Percentiles rank a stretch among this genome's conserved stretches.
Evolutionary conservation across 23 tunicate genomes (phyloP).

Genomic region (Halocynthia aurantium): DNA sequence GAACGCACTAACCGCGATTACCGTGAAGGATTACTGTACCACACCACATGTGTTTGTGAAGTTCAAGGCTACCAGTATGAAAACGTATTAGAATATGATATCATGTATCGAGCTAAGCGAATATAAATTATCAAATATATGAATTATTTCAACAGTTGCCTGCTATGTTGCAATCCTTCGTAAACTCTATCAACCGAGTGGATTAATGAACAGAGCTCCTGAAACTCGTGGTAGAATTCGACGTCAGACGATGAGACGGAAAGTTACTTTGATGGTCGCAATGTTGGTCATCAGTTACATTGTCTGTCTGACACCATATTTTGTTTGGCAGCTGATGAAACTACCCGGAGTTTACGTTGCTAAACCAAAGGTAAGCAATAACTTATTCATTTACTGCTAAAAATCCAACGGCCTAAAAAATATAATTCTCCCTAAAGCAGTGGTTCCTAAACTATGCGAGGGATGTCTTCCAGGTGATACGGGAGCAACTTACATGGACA

Average conservation of each 20-base stretch:
- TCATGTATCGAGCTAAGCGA: too few species aligned
- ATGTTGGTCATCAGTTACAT: conserved; percentile 28
- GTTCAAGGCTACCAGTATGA: too few species aligned
- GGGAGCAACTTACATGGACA: too few species aligned
- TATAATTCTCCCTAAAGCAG: neutral
- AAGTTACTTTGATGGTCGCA: conserved; percentile 42
- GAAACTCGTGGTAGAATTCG: conserved; percentile 13
- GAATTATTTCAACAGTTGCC: conserved; percentile 15
- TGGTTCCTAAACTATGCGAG: too few species aligned
- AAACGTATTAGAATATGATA: too few species aligned
- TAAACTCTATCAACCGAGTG: conserved; percentile 12
- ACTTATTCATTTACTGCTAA: too few species aligned
- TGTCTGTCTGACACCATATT: conserved; percentile 41
- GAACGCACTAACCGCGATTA: too few species aligned
- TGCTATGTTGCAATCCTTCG: conserved; percentile 34
- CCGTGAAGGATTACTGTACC: too few species aligned
- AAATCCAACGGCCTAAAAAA: neutral
- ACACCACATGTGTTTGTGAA: too few species aligned
- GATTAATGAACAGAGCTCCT: neutral
- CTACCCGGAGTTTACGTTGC: conserved; percentile 22
- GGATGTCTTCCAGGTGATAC: too few species aligned
- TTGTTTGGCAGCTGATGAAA: conserved; percentile 14
- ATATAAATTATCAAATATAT: neutral
- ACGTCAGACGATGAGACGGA: neutral
- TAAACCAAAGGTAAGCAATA: conserved; percentile 6